Evolutionary conservation across 2,797 vertebrate species (phyloP).

Genomic region (Muscicapa striata): DNA sequence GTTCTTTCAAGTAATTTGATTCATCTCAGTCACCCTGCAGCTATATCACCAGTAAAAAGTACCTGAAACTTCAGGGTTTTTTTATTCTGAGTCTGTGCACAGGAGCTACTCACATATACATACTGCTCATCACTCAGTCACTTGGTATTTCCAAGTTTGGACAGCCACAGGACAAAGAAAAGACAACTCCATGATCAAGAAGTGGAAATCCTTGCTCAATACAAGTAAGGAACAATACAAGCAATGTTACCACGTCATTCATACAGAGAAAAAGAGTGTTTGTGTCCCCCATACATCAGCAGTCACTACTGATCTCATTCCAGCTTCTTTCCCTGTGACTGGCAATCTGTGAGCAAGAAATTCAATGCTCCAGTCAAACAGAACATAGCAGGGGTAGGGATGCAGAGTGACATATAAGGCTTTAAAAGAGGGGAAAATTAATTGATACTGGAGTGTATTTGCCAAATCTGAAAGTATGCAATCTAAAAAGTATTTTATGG

Average conservation of each 20-base stretch:
- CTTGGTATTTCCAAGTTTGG: background rate
- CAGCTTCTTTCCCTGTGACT: background rate
- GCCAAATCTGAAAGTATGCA: background rate
- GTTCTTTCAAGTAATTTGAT: constrained; percentile 42
- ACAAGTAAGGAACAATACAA: too few relatives aligned
- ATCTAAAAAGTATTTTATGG: background rate
- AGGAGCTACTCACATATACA: background rate
- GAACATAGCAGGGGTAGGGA: background rate
- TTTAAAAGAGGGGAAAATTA: background rate
- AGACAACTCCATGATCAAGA: background rate
- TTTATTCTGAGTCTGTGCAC: background rate
- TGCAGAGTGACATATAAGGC: background rate
- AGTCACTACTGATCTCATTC: background rate
- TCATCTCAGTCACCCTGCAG: background rate
- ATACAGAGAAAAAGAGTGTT: background rate
- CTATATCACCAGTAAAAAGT: constrained; percentile 1
- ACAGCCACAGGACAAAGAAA: background rate
- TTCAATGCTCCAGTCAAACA: background rate
- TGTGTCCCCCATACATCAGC: background rate
- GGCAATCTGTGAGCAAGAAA: background rate
- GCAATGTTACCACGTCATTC: background rate
- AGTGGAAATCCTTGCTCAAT: background rate
- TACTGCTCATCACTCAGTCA: background rate
- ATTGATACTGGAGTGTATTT: background rate
- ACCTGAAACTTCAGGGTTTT: background rate